Evolutionary conservation across 2,888 invertebrate species (phyloP), one percentile per base, ranked within the genome.

Genomic region (Drosophila tanythrix): DNA sequence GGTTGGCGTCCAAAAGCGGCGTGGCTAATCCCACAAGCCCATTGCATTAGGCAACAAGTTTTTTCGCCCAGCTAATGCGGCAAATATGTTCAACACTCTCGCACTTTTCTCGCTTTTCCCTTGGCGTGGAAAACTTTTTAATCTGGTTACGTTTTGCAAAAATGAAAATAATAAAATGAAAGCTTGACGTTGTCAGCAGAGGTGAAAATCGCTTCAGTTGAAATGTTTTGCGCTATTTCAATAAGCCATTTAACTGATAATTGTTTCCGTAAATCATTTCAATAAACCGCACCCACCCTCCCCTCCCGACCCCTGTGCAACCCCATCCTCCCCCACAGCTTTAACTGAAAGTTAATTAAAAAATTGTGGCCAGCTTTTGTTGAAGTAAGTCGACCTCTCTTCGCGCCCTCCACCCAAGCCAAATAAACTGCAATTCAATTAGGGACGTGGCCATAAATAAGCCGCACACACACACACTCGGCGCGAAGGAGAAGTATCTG

Each of bases 391-490:
- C 36, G n/a, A 8, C 11, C 10, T 25, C 11, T 18, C 15, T 15
- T 8, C 18, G 11, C 15, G 6, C n/a, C 36, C 2, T 4, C 7
- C n/a, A 2, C n/a, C 33, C 56, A 55, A 43, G 59, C 66, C 88
- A 89, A 87, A 90, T 90, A 89, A 87, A 87, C 88, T 87, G 87
- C 90, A 84, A 87, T 87, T 87, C 87, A 87, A 87, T 90, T 87
- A 87, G 85, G 90, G 85, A 71, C 78, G 68, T 63, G 78, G 70
- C 64, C 89, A 90, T 87, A 90, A 87, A 87, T 87, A 87, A 80
- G 68, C 83, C 86, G 70, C 74, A 66, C 69, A 36, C 63, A 56
- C 43, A 58, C 21, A 58, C 29, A 51, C 33, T 29, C 31, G 38
- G 53, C 48, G 31, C 53, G 31, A 40, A 29, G 38, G 51, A 43